Base-by-base conservation (phyloP, 2,888 invertebrate species). In the Bombylius discolor region DNA sequence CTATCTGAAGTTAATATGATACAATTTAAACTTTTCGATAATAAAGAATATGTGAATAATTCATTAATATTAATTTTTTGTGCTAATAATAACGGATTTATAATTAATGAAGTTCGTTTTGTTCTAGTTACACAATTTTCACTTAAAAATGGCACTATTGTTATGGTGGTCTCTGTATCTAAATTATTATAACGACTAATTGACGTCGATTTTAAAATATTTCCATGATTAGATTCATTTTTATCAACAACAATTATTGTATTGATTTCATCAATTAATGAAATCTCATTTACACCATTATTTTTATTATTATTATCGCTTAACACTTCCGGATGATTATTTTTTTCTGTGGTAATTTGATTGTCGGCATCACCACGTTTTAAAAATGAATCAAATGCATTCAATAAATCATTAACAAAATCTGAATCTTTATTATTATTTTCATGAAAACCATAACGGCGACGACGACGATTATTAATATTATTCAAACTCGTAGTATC, bases 401-500 rank as follows among this genome's bases (percentile, higher is more conserved):
- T 66, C 31, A 71, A 62, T 58, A 72, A 65, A 62, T 71, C 70
- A 56, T 55, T 66, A 8, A 70, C 69, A 60, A 70, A 67, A 5
- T 67, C 66, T 7, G 68, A 66, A 31, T 68, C 64, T 49, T 14
- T 51, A 45, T 64, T 67, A 58, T 50, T 50, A 32, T 53, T 53
- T 36, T 70, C 70, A 61, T 70, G 67, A 58, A 71, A 67, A 56
- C 66, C 69, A 54, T 67, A 64, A 52, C 70, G 65, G n/a, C 50
- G 53, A n/a, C 46, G 9, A 50, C 31, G 5, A 42, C 11, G 3
- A 45, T 32, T 45, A 12, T 46, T 45, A 33, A 14, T 14, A 33
- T 32, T 34, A 9, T 33, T 44, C 5, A 23, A 4, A 50, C 5
- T 39, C 12, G 14, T 11, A 34, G 47, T 23, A 11, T 14, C 51